Evolutionary conservation across 53 echinoderm and acorn worm genomes (phyloP).

Genomic region (Zoroaster sp.): DNA sequence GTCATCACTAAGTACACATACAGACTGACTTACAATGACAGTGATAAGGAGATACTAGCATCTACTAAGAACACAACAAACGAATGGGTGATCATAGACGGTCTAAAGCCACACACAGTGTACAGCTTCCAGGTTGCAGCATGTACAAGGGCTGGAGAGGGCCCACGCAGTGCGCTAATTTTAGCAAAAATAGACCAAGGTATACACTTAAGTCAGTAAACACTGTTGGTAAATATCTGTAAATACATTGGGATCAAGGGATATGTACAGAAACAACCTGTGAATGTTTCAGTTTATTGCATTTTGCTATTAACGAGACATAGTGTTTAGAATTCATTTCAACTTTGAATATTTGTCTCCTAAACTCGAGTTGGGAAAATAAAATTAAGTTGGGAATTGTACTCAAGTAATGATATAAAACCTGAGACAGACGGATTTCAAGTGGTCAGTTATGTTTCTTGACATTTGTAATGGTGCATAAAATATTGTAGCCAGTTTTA

Average conservation of each 20-base stretch:
- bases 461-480: too few species aligned
- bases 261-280: background rate
- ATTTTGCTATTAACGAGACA: too few species aligned
- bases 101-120: background rate
- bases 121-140: slow-evolving; percentile 27
- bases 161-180: background rate
- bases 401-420: too few species aligned
- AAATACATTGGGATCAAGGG: background rate
- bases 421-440: too few species aligned
- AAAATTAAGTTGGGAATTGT: too few species aligned
- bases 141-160: background rate
- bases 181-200: background rate
- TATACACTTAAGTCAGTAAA: background rate
- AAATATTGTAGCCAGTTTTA: too few species aligned
- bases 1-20: background rate
- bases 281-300: background rate
- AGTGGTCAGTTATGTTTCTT: too few species aligned
- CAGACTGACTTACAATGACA: background rate
- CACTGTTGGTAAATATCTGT: background rate
- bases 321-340: too few species aligned
- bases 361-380: too few species aligned
- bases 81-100: background rate
- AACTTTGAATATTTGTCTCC: too few species aligned
- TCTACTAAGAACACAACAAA: background rate
- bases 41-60: background rate